Conservation (phyloP, 2,113 vertebrate species). For the Lepus americanus region DNA sequence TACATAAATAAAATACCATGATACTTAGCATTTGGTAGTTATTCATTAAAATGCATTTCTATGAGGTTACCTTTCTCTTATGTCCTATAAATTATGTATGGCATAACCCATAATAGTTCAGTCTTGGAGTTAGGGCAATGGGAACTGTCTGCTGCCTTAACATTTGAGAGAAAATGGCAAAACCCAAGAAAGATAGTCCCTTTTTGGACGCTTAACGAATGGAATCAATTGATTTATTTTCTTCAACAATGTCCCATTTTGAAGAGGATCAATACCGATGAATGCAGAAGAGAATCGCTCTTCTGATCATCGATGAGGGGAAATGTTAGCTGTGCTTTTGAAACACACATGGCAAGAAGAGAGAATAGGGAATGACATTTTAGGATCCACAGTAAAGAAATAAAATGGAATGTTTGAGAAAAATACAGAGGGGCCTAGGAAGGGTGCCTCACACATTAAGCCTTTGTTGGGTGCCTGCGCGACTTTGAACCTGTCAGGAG, state of each 20-base stretch:
- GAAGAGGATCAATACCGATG: conserved; percentile 6
- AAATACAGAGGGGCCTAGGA: conserved; percentile 87
- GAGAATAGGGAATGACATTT: conserved; percentile 83
- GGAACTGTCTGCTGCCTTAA: not conserved
- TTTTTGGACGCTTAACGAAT: conserved; percentile 41
- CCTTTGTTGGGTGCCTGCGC: conserved; percentile 85
- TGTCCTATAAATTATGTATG: not conserved
- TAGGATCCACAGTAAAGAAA: conserved; percentile 74
- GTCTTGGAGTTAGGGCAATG: not conserved
- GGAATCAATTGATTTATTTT: conserved; percentile 2
- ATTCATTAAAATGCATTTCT: conserved; percentile 40
- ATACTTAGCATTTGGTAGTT: not conserved
- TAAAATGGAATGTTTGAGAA: conserved; percentile 82
- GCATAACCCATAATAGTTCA: conserved; percentile 5
- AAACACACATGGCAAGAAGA: conserved; percentile 70
- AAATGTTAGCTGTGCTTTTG: conserved; percentile 66
- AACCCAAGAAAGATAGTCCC: not conserved
- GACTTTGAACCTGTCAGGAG: conserved; percentile 85
- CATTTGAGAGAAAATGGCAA: conserved; percentile 19
- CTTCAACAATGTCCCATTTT: not conserved
- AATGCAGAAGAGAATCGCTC: conserved; percentile 16
- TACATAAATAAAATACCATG: not conserved
- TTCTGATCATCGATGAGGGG: conserved; percentile 70
- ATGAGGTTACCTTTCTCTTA: not conserved
- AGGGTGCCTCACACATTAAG: conserved; percentile 80